phyloP scores from a whole-genome alignment of 1,140 invertebrate genomes.

The Idris sp. region DNA sequence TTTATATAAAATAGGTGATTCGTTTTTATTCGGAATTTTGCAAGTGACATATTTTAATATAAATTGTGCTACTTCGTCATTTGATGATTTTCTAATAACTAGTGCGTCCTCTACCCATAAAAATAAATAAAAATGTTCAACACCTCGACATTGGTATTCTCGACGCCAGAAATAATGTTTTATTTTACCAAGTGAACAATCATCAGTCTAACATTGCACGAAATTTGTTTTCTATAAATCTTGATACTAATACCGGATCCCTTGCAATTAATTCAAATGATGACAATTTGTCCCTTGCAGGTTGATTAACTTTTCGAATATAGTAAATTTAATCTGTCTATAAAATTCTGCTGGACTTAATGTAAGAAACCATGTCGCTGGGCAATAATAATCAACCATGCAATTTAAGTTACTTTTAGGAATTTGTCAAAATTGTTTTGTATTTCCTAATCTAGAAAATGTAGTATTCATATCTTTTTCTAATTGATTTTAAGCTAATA shows the following conservation, averaged over 20 bases:
- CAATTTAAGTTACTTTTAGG: slow-evolving; percentile 60
- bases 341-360: slow-evolving; percentile 3
- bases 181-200: slow-evolving; percentile 35
- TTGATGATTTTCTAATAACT: no score
- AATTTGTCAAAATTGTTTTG: slow-evolving; percentile 59
- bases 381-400: slow-evolving; percentile 32
- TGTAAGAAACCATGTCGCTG: slow-evolving; percentile 7
- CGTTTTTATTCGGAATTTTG: no score
- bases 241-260: slow-evolving; percentile 9
- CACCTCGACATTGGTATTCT: slow-evolving; percentile 41
- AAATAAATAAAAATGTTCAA: background rate
- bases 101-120: no score
- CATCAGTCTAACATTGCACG: slow-evolving; percentile 41
- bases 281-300: no score
- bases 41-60: no score
- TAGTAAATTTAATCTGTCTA: slow-evolving; percentile 29
- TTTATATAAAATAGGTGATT: no score
- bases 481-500: slow-evolving; percentile 36
- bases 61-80: no score
- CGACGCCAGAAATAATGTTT: slow-evolving; percentile 50
- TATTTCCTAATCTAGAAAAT: slow-evolving; percentile 61
- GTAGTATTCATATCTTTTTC: slow-evolving; percentile 56
- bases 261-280: slow-evolving; percentile 35
- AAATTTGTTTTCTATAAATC: slow-evolving; percentile 54
- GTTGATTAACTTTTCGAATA: slow-evolving; percentile 20